Base-by-base conservation (phyloP, 2,113 vertebrate species). In the Carollia perspicillata region DNA sequence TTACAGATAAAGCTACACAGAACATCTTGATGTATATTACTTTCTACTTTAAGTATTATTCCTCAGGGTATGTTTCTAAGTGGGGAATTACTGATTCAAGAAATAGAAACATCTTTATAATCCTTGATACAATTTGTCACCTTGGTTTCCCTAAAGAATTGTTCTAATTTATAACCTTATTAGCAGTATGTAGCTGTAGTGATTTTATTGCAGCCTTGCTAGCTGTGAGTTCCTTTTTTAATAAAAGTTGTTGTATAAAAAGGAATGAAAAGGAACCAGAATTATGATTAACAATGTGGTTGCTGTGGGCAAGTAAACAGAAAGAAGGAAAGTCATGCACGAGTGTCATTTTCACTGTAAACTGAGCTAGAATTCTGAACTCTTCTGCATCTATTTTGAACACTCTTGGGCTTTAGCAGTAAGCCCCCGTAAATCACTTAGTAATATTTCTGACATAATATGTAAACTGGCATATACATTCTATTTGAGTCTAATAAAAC, bases 401-500 rank as follows among this genome's bases (percentile, higher is more conserved):
- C 17, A 58, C 3, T 30, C 5, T 58, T 91, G 49, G 63, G 9
- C 8, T 91, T 89, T 84, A 42, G 40, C 37, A 71, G 33, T 58
- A 90, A 86, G 7, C 20, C 11, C 5, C 8, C 26, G 6, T 85
- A 63, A 89, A 47, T 68, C 74, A 75, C 30, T 77, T 47, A 60
- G 47, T 72, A 71, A 75, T 78, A 71, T 86, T 88, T 71, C 89
- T 91, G 51, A 96, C 20, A 63, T 44, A 86, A 49, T 55, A 47
- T 72, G 18, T 71, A 40, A 91, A 65, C 13, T 92, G n/a, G n/a
- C 28, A 71, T 84, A 83, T 80, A 58, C 17, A 37, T 81, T 84
- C 91, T 88, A 81, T 94, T 89, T 95, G 40, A n/a, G 4, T 78
- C 71, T 89, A 91, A 89, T 86, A 78, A 93, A 90, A 28, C 37